These are phyloP conservation scores for Acipenser transmontanus DNA, from an alignment of 2,797 vertebrate genomes.

Conservation along the genomic window DNA sequence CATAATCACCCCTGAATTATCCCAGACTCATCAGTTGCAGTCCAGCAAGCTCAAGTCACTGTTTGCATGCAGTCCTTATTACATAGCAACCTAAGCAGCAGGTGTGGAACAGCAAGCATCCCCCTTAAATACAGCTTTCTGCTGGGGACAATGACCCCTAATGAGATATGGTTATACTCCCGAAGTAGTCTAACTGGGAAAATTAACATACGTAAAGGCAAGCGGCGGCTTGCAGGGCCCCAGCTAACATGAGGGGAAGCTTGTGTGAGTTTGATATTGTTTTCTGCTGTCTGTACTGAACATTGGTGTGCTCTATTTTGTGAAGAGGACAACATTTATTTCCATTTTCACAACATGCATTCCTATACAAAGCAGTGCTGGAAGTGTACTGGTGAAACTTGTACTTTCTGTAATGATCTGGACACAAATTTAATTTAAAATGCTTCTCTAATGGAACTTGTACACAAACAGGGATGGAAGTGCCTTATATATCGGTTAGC, in stretches of 20 bases:
- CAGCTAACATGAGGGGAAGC: neutral
- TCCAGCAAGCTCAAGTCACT: constrained; percentile 76
- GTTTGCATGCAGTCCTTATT: constrained; percentile 75
- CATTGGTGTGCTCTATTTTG: neutral
- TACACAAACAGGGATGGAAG: neutral
- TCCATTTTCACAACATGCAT: neutral
- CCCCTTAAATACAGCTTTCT: constrained; percentile 75
- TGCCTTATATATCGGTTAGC: neutral
- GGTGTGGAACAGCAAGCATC: constrained; percentile 76
- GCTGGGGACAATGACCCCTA: constrained; percentile 76
- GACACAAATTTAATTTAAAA: neutral
- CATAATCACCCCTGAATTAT: constrained; percentile 82
- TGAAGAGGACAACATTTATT: neutral
- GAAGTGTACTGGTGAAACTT: too few relatives aligned
- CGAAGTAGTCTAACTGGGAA: constrained; percentile 72
- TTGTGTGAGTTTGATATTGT: neutral
- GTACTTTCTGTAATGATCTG: neutral
- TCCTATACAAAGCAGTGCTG: too few relatives aligned
- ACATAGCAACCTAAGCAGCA: constrained; percentile 79
- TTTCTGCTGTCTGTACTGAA: neutral
- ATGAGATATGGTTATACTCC: constrained; percentile 70
- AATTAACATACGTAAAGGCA: constrained; percentile 61
- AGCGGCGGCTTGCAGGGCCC: neutral
- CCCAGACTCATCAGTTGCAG: constrained; percentile 76
- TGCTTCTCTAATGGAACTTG: neutral